phyloP scores from a whole-genome alignment of 2,113 vertebrate species.

The Sylvilagus bachmani region DNA sequence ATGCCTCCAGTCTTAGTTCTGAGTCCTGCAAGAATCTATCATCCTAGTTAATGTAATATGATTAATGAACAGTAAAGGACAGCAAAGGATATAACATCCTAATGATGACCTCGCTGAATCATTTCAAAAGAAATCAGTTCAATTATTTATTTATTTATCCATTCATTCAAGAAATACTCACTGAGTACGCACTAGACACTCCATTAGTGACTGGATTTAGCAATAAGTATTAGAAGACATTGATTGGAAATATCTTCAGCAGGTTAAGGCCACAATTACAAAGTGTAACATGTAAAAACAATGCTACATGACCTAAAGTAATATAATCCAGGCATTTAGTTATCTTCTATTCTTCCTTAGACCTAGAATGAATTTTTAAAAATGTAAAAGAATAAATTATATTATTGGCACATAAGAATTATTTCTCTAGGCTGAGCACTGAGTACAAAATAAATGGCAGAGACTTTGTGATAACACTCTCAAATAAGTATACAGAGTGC shows the following conservation, averaged over 20 bases:
- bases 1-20: background rate
- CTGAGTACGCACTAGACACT: background rate
- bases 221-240: background rate
- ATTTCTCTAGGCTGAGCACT: constrained; percentile 47
- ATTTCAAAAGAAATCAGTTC: background rate
- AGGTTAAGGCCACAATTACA: background rate
- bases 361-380: constrained; percentile 33
- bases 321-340: background rate
- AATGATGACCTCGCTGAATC: background rate
- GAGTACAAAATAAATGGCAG: constrained; percentile 23
- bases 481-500: background rate
- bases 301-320: background rate
- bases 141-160: background rate
- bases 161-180: background rate
- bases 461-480: constrained; percentile 45
- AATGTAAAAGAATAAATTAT: background rate
- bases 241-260: background rate
- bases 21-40: background rate
- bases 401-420: constrained; percentile 25
- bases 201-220: background rate
- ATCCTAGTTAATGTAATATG: background rate
- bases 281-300: constrained; percentile 10
- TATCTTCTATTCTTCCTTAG: background rate
- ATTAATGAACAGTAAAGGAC: background rate
- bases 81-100: constrained; percentile 8